Conservation (phyloP, 2,888 invertebrate genomes). For the Cyaniris semiargus region DNA sequence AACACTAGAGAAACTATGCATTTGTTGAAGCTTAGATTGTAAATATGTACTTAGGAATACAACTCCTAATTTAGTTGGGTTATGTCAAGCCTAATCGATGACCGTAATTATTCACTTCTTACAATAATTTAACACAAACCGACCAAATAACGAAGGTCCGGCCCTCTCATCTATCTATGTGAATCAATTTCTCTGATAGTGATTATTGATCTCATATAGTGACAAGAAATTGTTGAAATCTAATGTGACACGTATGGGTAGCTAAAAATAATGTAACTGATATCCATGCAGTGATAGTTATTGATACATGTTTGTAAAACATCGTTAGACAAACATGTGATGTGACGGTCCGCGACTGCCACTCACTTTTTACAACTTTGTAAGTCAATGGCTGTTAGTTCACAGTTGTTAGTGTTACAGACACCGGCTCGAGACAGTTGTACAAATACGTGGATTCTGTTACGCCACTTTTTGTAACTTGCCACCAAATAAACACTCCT, state of each 20-base stretch:
- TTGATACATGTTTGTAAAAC: constrained; percentile 29
- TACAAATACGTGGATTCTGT: constrained; percentile 27
- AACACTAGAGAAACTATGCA: not conserved
- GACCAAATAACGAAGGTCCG: no score
- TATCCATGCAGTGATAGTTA: not conserved
- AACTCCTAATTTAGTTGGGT: no score
- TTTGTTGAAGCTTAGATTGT: not conserved
- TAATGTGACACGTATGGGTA: not conserved
- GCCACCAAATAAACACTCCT: constrained; percentile 28
- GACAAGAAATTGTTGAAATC: no score
- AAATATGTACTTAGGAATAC: no score
- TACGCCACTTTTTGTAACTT: constrained; percentile 25
- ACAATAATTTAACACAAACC: no score
- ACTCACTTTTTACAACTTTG: not conserved
- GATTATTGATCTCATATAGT: no score
- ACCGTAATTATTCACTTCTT: no score
- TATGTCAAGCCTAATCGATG: no score
- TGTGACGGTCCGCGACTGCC: not conserved
- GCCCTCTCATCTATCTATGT: no score
- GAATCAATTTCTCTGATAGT: no score
- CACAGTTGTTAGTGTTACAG: constrained; percentile 2
- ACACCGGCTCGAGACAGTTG: constrained; percentile 21
- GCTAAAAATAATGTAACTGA: constrained; percentile 12
- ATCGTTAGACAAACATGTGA: constrained; percentile 15
- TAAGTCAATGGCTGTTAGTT: not conserved